A percentile compares a stretch with the other conserved stretches of the same genome.
These are phyloP conservation scores for Athene cunicularia DNA, from an alignment of 2,113 vertebrate genomes.

Conservation along the genomic window DNA sequence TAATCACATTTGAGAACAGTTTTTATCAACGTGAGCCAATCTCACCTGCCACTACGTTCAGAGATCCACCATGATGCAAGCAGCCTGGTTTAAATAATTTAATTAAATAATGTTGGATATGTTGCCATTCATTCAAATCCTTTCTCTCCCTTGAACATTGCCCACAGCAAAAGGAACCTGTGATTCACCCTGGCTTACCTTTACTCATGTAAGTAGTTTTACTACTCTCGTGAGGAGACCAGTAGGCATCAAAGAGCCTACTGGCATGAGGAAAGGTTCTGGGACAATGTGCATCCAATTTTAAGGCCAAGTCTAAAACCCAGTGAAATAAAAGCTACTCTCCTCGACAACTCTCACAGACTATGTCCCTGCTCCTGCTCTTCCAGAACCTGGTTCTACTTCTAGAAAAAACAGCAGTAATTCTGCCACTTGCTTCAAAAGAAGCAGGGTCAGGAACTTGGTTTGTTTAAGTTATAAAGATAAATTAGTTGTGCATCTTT, in stretches of 20 bases:
- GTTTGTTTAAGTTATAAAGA: constrained; percentile 3
- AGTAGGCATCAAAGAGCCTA: background rate
- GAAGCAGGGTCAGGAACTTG: background rate
- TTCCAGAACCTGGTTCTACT: background rate
- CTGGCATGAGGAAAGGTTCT: background rate
- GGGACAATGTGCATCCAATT: background rate
- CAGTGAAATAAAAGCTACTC: background rate
- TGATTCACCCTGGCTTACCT: background rate
- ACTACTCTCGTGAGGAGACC: background rate
- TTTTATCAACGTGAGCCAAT: background rate
- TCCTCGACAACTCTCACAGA: background rate
- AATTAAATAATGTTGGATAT: background rate
- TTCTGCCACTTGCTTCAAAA: background rate
- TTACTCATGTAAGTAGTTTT: background rate
- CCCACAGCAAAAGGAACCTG: background rate
- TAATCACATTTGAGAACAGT: background rate
- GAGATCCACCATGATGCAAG: background rate
- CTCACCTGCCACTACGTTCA: background rate
- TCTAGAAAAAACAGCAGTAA: background rate
- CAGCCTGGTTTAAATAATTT: background rate
- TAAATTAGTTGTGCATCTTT: constrained; percentile 35
- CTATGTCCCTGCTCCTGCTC: background rate
- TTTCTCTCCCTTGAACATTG: background rate
- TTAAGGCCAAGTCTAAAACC: background rate
- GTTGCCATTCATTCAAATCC: background rate